These are phyloP conservation scores for Palaemon carinicauda DNA, from an alignment of 1,140 invertebrate genomes.

Conservation along the genomic window DNA sequence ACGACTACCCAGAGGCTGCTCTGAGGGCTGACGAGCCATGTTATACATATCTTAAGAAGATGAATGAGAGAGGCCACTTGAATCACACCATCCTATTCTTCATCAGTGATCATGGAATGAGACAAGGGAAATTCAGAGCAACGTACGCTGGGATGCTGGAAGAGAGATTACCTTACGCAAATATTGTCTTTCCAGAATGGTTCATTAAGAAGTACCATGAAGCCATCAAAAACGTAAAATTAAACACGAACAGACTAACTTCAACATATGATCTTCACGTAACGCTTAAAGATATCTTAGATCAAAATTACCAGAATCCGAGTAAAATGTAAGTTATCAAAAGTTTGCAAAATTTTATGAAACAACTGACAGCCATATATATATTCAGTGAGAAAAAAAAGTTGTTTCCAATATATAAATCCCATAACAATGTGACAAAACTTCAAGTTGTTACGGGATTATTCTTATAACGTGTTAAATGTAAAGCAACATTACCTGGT, in stretches of 20 bases:
- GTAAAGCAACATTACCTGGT: too few relatives aligned
- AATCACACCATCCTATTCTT: slow-evolving; percentile 75
- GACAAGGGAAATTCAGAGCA: slow-evolving; percentile 83
- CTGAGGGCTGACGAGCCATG: neutral
- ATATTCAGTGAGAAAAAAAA: too few relatives aligned
- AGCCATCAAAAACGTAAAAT: slow-evolving; percentile 73
- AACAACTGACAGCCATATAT: too few relatives aligned
- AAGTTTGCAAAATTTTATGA: too few relatives aligned
- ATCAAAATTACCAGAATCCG: neutral
- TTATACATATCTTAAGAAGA: neutral
- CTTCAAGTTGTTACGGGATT: too few relatives aligned
- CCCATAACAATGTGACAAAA: too few relatives aligned
- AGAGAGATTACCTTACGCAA: slow-evolving; percentile 86
- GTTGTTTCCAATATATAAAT: too few relatives aligned
- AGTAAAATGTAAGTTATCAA: neutral
- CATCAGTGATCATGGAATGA: slow-evolving; percentile 91
- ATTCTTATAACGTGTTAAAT: too few relatives aligned
- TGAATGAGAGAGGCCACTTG: slow-evolving; percentile 62
- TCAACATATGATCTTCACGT: slow-evolving; percentile 68
- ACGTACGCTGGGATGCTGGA: slow-evolving; percentile 88
- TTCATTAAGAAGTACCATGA: slow-evolving; percentile 73
- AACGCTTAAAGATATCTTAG: slow-evolving; percentile 62
- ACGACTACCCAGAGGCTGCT: neutral
- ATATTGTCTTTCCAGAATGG: slow-evolving; percentile 78
- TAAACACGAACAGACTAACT: slow-evolving; percentile 70